Evolutionary conservation across 2,113 vertebrate species (phyloP), one percentile per base, ranked within the genome.

Genomic region (Festucalex cinctus): DNA sequence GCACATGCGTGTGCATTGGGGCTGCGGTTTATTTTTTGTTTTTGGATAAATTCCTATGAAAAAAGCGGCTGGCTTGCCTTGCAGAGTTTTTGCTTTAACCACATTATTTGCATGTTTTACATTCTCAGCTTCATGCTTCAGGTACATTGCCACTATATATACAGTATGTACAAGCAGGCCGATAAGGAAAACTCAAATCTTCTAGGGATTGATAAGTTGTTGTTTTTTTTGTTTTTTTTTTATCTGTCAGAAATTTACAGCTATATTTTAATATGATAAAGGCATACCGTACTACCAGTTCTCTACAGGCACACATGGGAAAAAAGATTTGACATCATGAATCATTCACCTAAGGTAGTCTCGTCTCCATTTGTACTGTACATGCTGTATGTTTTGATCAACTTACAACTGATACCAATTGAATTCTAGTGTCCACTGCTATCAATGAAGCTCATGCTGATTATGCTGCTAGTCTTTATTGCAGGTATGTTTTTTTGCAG

Each of bases 31-130:
- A 16, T 67, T 22, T 60, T 54, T 65, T 63, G 37, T 71, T 84
- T 75, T 65, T 56, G 68, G 75, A 46, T 77, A 81, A 69, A 65
- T 67, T 62, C 74, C 37, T 7, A 20, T 36, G 22, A 24, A 77
- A 49, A 85, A 75, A 83, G 69, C 26, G 68, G 59, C 71, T 53
- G 65, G 56, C 19, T n/a, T 8, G 17, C n/a, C 20, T 9, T 22
- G 48, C 48, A 51, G 48, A 51, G 16, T 37, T 58, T 78, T 79
- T 68, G 17, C 53, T 57, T 73, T 3, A 56, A n/a, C 80, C 82
- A 80, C 71, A 71, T 81, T 22, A 85, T 78, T 88, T 89, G 63
- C 64, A 13, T 46, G 13, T 68, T 57, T n/a, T 10, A 36, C 36
- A 36, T 14, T n/a, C 9, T 12, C 57, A 56, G 59, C 65, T 57